Evolutionary conservation across 1,140 invertebrate species (phyloP).

Genomic region (Myzus persicae): DNA sequence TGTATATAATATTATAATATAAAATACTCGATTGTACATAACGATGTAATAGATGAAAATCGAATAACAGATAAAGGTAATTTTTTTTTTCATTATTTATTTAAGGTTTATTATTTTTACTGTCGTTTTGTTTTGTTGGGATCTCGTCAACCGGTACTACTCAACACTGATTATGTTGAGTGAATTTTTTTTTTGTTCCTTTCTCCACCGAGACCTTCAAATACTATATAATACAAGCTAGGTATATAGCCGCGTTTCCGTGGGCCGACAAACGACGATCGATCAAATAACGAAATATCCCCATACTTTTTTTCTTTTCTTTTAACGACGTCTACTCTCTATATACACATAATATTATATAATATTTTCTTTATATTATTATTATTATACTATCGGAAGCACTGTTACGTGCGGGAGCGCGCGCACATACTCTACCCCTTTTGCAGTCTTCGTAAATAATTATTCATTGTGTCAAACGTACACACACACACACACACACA

Average conservation of each 20-base stretch:
- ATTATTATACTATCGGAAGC: not conserved
- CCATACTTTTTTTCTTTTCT: not conserved
- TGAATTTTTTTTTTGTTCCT: not conserved
- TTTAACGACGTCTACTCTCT: not conserved
- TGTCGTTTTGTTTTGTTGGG: not conserved
- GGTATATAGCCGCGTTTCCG: not conserved
- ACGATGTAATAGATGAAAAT: not conserved
- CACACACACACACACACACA: too few species aligned
- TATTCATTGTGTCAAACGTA: not conserved
- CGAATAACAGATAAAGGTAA: not conserved
- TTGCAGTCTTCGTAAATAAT: not conserved
- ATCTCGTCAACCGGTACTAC: not conserved
- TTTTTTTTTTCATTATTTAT: not conserved
- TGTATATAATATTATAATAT: not conserved
- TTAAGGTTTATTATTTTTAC: not conserved
- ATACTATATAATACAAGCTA: not conserved
- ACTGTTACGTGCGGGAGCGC: too few species aligned
- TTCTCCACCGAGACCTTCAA: conserved; percentile 25
- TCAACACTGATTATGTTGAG: conserved; percentile 34
- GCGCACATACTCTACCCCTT: too few species aligned
- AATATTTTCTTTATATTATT: not conserved
- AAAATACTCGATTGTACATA: not conserved
- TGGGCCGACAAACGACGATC: not conserved
- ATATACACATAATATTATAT: not conserved
- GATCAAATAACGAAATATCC: not conserved